phyloP scores from a whole-genome alignment of 2,797 vertebrate genomes.

The Danio albolineatus region DNA sequence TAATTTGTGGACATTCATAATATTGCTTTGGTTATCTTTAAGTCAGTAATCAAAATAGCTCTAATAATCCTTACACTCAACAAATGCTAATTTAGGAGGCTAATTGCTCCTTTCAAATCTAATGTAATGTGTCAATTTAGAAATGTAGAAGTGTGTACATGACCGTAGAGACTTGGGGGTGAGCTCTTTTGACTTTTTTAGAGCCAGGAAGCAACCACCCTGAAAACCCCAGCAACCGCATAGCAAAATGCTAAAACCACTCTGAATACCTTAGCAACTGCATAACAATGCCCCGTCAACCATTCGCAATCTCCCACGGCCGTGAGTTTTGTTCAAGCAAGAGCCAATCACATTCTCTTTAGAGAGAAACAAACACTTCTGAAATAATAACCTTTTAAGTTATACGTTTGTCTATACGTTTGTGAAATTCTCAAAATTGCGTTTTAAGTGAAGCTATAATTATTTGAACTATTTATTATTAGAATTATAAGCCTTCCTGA shows the following conservation, averaged over 20 bases:
- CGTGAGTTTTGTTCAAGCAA: background rate
- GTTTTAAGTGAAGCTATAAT: background rate
- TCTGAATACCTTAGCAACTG: slow-evolving; percentile 33
- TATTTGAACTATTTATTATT: too few species aligned
- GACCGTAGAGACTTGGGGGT: slow-evolving; percentile 8
- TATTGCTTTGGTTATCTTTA: background rate
- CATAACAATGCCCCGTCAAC: slow-evolving; percentile 28
- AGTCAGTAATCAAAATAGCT: background rate
- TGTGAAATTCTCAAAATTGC: background rate
- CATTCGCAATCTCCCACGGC: background rate
- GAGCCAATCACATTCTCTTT: background rate
- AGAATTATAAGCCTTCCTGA: too few species aligned
- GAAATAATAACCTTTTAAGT: background rate
- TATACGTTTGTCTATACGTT: too few species aligned
- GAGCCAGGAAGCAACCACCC: slow-evolving; percentile 11
- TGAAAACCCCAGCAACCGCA: slow-evolving; percentile 32
- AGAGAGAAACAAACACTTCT: background rate
- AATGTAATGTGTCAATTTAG: background rate
- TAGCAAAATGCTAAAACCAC: slow-evolving; percentile 21
- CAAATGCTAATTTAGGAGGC: background rate
- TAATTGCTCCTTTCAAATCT: background rate
- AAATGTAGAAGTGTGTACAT: background rate
- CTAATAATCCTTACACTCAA: background rate
- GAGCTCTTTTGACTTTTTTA: slow-evolving; percentile 2
- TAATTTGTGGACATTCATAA: background rate